Evolutionary conservation across 2,797 vertebrate genomes (phyloP).

Genomic region (Columba guinea): DNA sequence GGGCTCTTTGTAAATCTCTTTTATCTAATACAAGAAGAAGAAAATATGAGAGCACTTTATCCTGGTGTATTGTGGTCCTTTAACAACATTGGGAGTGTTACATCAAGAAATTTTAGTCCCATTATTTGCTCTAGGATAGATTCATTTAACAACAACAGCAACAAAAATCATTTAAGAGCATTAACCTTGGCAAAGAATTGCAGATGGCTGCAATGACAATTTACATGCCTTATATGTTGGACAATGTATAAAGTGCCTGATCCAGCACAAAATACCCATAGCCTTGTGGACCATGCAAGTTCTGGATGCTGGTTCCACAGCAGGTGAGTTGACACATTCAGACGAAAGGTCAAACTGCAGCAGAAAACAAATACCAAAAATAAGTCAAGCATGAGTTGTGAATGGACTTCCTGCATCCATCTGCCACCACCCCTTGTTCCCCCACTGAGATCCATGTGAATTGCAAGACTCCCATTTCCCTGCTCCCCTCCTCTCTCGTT

Average conservation of each 20-base stretch:
- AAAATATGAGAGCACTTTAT: neutral
- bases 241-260: neutral
- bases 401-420: neutral
- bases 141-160: neutral
- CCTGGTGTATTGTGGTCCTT: neutral
- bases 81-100: neutral
- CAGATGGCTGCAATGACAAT: conserved; percentile 13
- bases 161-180: neutral
- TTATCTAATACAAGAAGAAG: neutral
- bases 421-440: neutral
- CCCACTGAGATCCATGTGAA: neutral
- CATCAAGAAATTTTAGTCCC: neutral
- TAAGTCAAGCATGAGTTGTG: neutral
- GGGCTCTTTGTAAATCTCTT: neutral
- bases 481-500: neutral
- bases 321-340: conserved; percentile 35
- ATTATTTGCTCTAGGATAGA: neutral
- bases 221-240: conserved; percentile 34
- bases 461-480: neutral
- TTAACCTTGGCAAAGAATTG: conserved; percentile 45
- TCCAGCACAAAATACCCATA: conserved; percentile 39
- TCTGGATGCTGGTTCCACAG: conserved; percentile 18
- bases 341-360: conserved; percentile 49
- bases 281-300: neutral
- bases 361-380: conserved; percentile 51